These are phyloP conservation scores for Cuculus canorus DNA, from an alignment of 2,797 vertebrate genomes.

Conservation along the genomic window DNA sequence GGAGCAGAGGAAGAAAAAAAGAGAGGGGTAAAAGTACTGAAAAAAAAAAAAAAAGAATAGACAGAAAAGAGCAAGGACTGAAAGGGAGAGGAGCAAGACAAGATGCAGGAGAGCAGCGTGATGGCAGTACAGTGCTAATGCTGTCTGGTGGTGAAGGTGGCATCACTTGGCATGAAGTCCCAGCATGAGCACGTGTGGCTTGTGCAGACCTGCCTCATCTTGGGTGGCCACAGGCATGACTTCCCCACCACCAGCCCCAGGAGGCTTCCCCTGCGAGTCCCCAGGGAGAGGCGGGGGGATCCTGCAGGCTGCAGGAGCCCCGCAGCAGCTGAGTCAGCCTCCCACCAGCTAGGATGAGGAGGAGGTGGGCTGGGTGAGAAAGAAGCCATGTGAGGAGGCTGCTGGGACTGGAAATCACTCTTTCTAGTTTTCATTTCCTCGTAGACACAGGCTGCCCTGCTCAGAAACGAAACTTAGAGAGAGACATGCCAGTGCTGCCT, in stretches of 20 bases:
- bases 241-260: fast-evolving
- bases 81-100: neutral
- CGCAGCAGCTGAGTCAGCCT: slow-evolving; percentile 11
- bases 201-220: neutral
- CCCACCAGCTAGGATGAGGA: neutral
- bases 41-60: too few relatives aligned
- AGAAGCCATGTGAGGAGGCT: neutral
- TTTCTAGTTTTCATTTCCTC: slow-evolving; percentile 67
- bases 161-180: neutral
- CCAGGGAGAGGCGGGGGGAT: fast-evolving
- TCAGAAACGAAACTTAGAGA: slow-evolving; percentile 62
- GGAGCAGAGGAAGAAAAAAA: neutral
- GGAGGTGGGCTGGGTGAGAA: neutral
- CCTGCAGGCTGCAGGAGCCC: neutral
- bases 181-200: fast-evolving
- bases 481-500: neutral
- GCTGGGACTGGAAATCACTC: neutral
- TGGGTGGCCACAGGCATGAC: fast-evolving
- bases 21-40: neutral
- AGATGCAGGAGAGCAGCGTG: fast-evolving
- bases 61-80: neutral
- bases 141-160: neutral
- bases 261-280: neutral
- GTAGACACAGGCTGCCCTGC: neutral
- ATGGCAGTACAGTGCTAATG: fast-evolving